Base-by-base conservation (phyloP, 2,797 vertebrate species). In the Scleropages formosus region DNA sequence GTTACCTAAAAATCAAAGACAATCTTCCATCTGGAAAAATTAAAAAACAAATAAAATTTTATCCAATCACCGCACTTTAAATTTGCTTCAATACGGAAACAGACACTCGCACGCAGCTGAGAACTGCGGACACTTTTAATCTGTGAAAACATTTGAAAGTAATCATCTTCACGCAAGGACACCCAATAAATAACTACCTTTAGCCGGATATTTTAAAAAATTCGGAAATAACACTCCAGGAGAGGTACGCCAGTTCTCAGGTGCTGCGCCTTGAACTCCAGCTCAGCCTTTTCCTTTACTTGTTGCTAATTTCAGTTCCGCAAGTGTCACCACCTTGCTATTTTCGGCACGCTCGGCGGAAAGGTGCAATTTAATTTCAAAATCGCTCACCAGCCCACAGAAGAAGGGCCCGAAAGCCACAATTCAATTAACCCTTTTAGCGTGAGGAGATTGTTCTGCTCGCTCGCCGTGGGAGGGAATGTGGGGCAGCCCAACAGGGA, bases 341-440 rank as follows among this genome's bases (percentile, higher is more conserved):
- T 75, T 69, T 46, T 75, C 46, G 47, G 22, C 13, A 44, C 10
- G 20, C 58, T 75, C 39, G 58, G 65, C 16, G 58, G 56, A 61
- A 61, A 68, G 8, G 66, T 31, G 26, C 18, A 26, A 49, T 69
- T 75, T 47, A 69, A 60, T 75, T 69, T 75, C 68, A 62, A 63
- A 68, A 61, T 63, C 53, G 61, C n/a, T 26, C 64, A 18, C 53
- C 46, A 18, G 20, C 58, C 61, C 58, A 44, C 59, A 64, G 76
- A 71, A 61, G 67, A 56, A 27, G 24, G 68, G 59, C 68, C 15
- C 16, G 62, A 4, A 76, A 67, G 67, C 67, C 75, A 64, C 75
- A 53, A 27, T 70, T 63, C 75, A 71, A 76, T 76, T 76, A 76
- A 31, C 59, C 60, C 68, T 63, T 75, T 63, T 62, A 26, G 67